Evolutionary conservation across 1,140 invertebrate genomes (phyloP), one percentile per base, ranked within the genome.

Genomic region (Drosophila mauritiana): DNA sequence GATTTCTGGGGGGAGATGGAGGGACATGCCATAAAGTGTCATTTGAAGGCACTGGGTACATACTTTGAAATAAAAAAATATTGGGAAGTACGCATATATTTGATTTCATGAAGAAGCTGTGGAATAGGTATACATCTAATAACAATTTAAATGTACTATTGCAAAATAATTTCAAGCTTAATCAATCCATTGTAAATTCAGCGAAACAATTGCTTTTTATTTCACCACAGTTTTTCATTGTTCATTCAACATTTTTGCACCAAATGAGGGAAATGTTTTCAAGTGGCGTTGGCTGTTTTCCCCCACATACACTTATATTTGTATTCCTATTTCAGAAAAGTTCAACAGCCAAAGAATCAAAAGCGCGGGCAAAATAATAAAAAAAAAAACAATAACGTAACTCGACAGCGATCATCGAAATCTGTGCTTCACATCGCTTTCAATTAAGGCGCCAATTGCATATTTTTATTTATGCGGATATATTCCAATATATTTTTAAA

Each of bases 401-500:
- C 10, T 37, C 59, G 37, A 34, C 64, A 45, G 64, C 63, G 64
- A 61, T 54, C 74, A 58, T 25, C 55, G 62, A 82, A 79, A 89
- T 76, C 68, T 80, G 67, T 84, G 56, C 86, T 73, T 90, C 80
- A 78, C 76, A 88, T 84, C 80, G 68, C 52, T 80, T 65, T 88
- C 85, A 90, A 88, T 88, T 89, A 88, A 84, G 67, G 84, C 84
- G 85, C 76, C 84, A 89, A 88, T 89, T 89, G 77, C 80, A 80
- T 73, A 64, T 84, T 70, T 76, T 73, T 80, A 73, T 78, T 74
- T 78, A 84, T 85, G 68, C 74, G 43, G 63, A 65, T 62, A 51
- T 51, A 78, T 49, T 55, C 13, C 43, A 72, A 78, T 78, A 73
- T 63, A 67, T 85, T 68, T 40, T 62, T 46, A 40, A 46, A 56